Evolutionary conservation across 2,797 vertebrate genomes (phyloP).

Genomic region (Dendrocincla fuliginosa): DNA sequence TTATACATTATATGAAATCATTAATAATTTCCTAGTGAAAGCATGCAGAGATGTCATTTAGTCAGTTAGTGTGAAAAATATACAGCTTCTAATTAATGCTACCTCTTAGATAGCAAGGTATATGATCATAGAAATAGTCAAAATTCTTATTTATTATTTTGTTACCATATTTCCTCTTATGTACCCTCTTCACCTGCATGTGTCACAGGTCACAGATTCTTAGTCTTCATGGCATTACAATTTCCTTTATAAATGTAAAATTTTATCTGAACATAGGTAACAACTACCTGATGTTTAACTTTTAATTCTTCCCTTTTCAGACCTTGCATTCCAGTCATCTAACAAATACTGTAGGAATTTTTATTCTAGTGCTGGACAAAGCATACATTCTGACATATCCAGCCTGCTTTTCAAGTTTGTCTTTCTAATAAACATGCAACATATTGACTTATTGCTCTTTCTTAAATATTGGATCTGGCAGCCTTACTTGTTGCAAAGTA

Average conservation of each 20-base stretch:
- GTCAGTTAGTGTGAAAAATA: not conserved
- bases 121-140: not conserved
- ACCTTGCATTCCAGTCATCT: not conserved
- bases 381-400: not conserved
- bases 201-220: not conserved
- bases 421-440: not conserved
- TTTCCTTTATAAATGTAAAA: not conserved
- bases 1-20: not conserved
- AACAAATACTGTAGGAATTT: not conserved
- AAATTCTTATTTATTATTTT: not conserved
- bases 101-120: not conserved
- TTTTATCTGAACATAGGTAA: not conserved
- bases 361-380: not conserved
- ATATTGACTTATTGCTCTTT: not conserved
- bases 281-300: not conserved
- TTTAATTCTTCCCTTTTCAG: not conserved
- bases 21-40: not conserved
- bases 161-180: not conserved
- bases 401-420: not conserved
- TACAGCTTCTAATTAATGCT: not conserved
- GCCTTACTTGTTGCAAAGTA: not conserved
- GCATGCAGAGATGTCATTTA: rapidly evolving
- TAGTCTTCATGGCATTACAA: not conserved
- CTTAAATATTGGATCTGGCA: not conserved
- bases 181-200: not conserved